Evolutionary conservation across 2,113 vertebrate species (phyloP), one percentile per base, ranked within the genome.

Genomic region (Poeciliopsis occidentalis): DNA sequence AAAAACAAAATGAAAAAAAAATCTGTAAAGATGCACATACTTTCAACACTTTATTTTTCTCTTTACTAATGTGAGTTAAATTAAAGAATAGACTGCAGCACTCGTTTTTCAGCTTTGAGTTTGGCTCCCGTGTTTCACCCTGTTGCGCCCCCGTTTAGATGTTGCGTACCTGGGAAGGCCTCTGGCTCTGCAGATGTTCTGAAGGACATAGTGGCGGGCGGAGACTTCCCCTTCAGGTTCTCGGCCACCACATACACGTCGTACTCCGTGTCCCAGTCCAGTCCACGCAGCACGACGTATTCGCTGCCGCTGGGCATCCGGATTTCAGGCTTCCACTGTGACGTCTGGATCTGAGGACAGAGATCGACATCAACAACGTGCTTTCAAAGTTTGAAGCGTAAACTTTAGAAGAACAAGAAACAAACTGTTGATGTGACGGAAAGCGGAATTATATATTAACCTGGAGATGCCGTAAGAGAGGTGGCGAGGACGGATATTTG

Each of bases 251-350:
- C 97, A 0, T 85, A 93, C n/a, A 99, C 95, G 27, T 95, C 95
- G 4, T 99, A 99, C 71, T 99, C 97, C 0, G 96, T 96, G 41
- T 99, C 96, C 97, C 97, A 99, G 8, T 98, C 96, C 84, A 99
- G 91, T 0, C 94, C 89, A 0, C 90, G 95, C 34, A 99, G 96
- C 81, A 96, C 86, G 27, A 96, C 89, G 1, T 97, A 93, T 70
- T 96, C 95, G 0, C 96, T 98, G 92, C 78, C 86, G 0, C 95
- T 96, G 0, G 97, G 96, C 62, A 97, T 84, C n/a, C 94, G 91
- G 90, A 98, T 96, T 88, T 99, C 97, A 0, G 95, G 96, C 87
- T 97, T 97, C 97, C 97, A 99, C 1, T 96, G 95, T 0, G 92
- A 60, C 0, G 94, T 92, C 1, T 96, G 93, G 67, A 94, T 95